Evolutionary conservation across 2,797 vertebrate genomes (phyloP).

Genomic region (Crocidura indochinensis): DNA sequence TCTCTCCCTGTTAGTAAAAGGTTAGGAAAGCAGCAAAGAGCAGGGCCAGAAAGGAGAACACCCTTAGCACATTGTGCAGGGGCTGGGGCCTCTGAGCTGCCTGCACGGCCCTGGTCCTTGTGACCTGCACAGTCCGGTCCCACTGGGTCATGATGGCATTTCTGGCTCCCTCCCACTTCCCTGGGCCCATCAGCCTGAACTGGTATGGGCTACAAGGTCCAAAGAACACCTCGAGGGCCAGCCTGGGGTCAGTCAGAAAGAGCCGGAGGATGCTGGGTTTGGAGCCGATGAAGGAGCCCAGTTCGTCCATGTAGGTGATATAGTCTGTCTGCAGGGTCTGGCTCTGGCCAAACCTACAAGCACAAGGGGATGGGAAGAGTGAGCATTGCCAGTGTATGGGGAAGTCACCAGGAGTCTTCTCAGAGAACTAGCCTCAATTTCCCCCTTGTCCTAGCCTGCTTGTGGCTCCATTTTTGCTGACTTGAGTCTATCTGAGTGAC

Average conservation of each 20-base stretch:
- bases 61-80: slow-evolving; percentile 81
- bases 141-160: slow-evolving; percentile 93
- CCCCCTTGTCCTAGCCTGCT: too few species aligned
- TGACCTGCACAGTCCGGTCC: slow-evolving; percentile 89
- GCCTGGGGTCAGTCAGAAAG: slow-evolving; percentile 91
- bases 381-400: not conserved
- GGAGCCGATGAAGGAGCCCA: slow-evolving; percentile 89
- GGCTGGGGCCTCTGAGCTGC: slow-evolving; percentile 63
- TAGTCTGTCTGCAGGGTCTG: slow-evolving; percentile 90
- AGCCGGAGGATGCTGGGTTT: slow-evolving; percentile 88
- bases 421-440: too few species aligned
- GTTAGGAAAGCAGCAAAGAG: slow-evolving; percentile 59
- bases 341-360: slow-evolving; percentile 88
- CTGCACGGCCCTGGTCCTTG: slow-evolving; percentile 87
- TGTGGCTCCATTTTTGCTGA: too few species aligned
- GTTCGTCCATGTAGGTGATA: slow-evolving; percentile 93
- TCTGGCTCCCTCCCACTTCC: slow-evolving; percentile 93
- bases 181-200: slow-evolving; percentile 92
- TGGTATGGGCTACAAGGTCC: slow-evolving; percentile 93
- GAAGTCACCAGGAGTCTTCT: not conserved
- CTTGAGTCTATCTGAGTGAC: too few species aligned
- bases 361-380: not conserved
- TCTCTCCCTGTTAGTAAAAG: slow-evolving; percentile 54
- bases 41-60: slow-evolving; percentile 71
- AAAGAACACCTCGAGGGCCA: slow-evolving; percentile 89